Conservation (phyloP, 2,113 vertebrate species). For the Thalassoma bifasciatum region DNA sequence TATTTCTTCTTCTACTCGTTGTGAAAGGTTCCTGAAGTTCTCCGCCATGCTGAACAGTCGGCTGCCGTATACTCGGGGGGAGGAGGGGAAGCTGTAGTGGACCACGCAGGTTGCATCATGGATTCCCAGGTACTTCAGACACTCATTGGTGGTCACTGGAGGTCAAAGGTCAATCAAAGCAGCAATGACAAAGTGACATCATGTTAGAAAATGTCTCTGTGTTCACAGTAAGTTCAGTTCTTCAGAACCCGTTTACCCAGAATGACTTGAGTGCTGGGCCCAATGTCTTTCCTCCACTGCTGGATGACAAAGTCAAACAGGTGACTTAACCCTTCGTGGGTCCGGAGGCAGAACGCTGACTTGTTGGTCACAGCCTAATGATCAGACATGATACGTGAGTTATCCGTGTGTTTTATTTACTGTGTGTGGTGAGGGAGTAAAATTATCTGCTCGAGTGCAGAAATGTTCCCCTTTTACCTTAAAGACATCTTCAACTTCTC, state of each 20-base stretch:
- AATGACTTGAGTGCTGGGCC: conserved; percentile 80
- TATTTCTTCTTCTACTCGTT: conserved; percentile 74
- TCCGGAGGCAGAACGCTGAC: conserved; percentile 87
- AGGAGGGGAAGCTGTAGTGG: conserved; percentile 90
- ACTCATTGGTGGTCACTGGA: conserved; percentile 88
- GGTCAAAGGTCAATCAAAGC: conserved; percentile 19
- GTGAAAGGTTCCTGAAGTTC: conserved; percentile 81
- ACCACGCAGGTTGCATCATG: conserved; percentile 90
- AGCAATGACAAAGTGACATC: not conserved
- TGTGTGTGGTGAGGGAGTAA: too few species aligned
- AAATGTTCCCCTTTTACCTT: conserved; percentile 77
- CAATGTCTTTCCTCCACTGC: conserved; percentile 86
- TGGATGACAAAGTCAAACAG: conserved; percentile 79
- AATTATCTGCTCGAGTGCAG: not conserved
- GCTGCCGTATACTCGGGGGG: conserved; percentile 84
- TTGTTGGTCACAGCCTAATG: conserved; percentile 79
- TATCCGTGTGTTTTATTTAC: too few species aligned
- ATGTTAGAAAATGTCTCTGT: too few species aligned
- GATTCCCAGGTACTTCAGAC: conserved; percentile 83
- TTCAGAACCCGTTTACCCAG: conserved; percentile 82
- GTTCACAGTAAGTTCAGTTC: too few species aligned
- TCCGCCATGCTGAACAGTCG: conserved; percentile 87
- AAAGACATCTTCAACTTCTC: conserved; percentile 87
- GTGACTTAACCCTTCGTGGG: conserved; percentile 79
- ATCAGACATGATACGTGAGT: not conserved